A percentile compares a stretch with the other conserved stretches of the same genome.
Conservation (phyloP, 2,888 invertebrate genomes). For the Synanthedon tipuliformis region DNA sequence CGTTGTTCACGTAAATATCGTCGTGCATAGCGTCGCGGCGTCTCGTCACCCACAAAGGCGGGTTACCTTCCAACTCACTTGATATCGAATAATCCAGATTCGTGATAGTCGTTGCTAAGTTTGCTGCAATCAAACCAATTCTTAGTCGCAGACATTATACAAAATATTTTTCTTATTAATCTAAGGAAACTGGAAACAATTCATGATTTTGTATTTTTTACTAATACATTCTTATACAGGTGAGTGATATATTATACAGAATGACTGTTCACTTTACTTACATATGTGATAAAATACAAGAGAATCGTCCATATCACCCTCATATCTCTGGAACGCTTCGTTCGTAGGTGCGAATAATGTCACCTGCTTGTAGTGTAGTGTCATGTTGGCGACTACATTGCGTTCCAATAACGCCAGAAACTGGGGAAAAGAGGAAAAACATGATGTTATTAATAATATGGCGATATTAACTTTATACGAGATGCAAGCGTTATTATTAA, state of each 20-base stretch:
- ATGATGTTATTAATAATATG: not conserved
- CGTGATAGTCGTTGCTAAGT: conserved; percentile 76
- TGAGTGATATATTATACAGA: not conserved
- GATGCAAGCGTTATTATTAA: conserved; percentile 2
- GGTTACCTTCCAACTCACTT: conserved; percentile 86
- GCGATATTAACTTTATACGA: not conserved
- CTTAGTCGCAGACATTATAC: not conserved
- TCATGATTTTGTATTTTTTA: too few relatives aligned
- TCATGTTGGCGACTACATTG: conserved; percentile 78
- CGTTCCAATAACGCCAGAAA: conserved; percentile 81
- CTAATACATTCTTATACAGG: not conserved
- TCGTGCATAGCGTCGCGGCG: conserved; percentile 72
- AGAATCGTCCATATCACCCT: conserved; percentile 67
- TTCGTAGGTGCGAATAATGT: conserved; percentile 93
- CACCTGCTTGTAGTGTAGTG: conserved; percentile 78
- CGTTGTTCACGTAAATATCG: conserved; percentile 89
- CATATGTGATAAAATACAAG: conserved; percentile 86
- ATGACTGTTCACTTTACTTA: conserved; percentile 59
- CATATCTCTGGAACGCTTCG: conserved; percentile 83
- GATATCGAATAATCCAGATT: conserved; percentile 78
- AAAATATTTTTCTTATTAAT: too few relatives aligned
- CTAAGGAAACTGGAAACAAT: too few relatives aligned
- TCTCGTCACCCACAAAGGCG: conserved; percentile 86
- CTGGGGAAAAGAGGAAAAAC: conserved; percentile 64
- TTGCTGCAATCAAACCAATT: conserved; percentile 70